Percentiles rank a stretch among this genome's conserved stretches.
phyloP scores from a whole-genome alignment of 2,113 vertebrate genomes.

The Ptychochromis oligacanthus region DNA sequence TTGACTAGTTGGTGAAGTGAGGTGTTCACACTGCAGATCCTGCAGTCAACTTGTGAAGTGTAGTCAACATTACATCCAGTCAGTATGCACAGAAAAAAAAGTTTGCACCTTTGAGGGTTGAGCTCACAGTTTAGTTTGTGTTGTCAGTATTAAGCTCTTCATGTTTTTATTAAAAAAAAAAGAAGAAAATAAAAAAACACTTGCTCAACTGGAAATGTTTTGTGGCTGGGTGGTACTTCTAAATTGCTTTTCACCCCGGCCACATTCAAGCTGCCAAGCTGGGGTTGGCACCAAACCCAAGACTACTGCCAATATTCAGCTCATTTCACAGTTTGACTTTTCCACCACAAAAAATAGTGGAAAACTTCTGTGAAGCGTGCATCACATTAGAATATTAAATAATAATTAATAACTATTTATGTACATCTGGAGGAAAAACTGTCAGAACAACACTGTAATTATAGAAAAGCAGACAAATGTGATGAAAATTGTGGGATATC shows the following conservation, averaged over 20 bases:
- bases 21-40: background rate
- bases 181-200: background rate
- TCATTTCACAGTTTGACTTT: constrained; percentile 21
- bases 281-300: background rate
- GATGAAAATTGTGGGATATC: background rate
- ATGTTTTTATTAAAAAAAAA: background rate
- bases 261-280: constrained; percentile 40
- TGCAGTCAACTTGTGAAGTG: background rate
- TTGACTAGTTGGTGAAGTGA: background rate
- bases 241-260: constrained; percentile 33
- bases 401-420: background rate
- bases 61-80: background rate
- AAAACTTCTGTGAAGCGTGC: background rate
- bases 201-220: constrained; percentile 56
- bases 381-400: background rate
- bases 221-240: constrained; percentile 35
- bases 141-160: background rate
- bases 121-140: background rate
- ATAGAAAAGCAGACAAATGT: background rate
- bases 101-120: background rate
- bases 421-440: background rate
- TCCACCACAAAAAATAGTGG: background rate
- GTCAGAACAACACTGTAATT: background rate
- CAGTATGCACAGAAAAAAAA: background rate
- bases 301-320: background rate